These are phyloP conservation scores for Nautilus pompilius DNA, from an alignment of 1,140 invertebrate species.

Conservation along the genomic window DNA sequence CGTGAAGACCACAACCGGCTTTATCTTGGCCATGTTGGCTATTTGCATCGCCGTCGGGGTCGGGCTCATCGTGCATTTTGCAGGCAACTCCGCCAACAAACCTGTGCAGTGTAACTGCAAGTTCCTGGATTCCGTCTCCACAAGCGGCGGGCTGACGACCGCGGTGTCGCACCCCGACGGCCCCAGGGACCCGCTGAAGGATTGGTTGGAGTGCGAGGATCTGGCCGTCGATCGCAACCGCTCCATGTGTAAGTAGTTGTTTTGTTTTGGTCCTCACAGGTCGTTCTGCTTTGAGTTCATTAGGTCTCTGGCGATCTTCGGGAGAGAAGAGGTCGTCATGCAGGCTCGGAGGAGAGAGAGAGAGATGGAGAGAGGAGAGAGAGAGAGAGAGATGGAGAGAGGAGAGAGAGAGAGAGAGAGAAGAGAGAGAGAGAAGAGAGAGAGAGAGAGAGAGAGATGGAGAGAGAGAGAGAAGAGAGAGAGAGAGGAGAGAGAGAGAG, in stretches of 20 bases:
- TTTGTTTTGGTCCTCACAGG: not conserved
- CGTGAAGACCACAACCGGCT: conserved; percentile 18
- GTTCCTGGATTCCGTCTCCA: not conserved
- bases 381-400: not conserved
- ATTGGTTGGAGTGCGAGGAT: not conserved
- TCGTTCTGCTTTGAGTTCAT: not conserved
- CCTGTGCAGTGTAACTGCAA: not conserved
- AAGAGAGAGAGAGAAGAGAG: conserved; percentile 2
- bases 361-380: not conserved
- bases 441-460: not conserved
- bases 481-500: no score
- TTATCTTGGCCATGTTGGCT: conserved; percentile 25
- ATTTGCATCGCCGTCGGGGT: conserved; percentile 21
- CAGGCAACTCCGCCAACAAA: not conserved
- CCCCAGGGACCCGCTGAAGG: not conserved
- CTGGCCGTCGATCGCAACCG: not conserved
- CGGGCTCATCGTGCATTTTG: conserved; percentile 30
- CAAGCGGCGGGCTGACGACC: not conserved
- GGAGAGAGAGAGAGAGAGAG: no score
- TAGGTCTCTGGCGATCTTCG: not conserved
- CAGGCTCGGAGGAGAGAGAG: not conserved
- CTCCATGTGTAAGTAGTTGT: not conserved
- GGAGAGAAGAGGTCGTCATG: not conserved
- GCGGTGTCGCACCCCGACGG: not conserved
- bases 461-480: not conserved